Percentiles rank a stretch among this genome's conserved stretches.
phyloP scores from a whole-genome alignment of 30 jellyfish, hydroid and myxozoan species.

The Rhopilema esculentum region DNA sequence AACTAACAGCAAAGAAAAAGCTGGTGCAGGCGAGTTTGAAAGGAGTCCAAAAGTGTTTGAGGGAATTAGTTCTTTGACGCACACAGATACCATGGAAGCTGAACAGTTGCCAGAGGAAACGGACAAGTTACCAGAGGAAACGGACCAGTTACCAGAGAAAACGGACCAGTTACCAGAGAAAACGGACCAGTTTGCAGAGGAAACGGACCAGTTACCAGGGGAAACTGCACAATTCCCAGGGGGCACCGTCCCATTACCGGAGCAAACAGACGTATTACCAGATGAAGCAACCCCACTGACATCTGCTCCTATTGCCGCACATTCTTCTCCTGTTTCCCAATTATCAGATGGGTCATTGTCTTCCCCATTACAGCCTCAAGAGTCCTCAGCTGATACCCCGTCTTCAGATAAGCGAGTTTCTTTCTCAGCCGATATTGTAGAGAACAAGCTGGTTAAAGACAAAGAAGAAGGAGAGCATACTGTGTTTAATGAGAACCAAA shows the following conservation, averaged over 20 bases:
- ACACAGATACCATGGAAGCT: too few relatives aligned
- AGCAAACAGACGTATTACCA: background rate
- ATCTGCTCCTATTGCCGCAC: background rate
- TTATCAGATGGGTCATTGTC: background rate
- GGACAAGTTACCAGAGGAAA: background rate
- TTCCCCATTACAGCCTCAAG: background rate
- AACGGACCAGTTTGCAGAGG: background rate
- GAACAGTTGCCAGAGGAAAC: too few relatives aligned
- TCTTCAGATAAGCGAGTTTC: background rate
- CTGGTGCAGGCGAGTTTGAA: too few relatives aligned
- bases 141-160: background rate
- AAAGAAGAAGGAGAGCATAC: background rate
- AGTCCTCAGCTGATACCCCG: background rate
- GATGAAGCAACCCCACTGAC: background rate
- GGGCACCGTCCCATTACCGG: background rate
- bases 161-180: background rate
- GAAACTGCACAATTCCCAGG: background rate
- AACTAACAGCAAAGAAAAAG: too few relatives aligned
- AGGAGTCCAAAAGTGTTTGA: too few relatives aligned
- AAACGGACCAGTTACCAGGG: background rate
- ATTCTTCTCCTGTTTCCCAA: background rate
- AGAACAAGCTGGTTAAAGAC: background rate
- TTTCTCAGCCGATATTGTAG: background rate
- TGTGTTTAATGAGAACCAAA: conserved; percentile 2
- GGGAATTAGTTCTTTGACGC: too few relatives aligned